Evolutionary conservation across 2,797 vertebrate genomes (phyloP).

Genomic region (Clarias platycephalus): DNA sequence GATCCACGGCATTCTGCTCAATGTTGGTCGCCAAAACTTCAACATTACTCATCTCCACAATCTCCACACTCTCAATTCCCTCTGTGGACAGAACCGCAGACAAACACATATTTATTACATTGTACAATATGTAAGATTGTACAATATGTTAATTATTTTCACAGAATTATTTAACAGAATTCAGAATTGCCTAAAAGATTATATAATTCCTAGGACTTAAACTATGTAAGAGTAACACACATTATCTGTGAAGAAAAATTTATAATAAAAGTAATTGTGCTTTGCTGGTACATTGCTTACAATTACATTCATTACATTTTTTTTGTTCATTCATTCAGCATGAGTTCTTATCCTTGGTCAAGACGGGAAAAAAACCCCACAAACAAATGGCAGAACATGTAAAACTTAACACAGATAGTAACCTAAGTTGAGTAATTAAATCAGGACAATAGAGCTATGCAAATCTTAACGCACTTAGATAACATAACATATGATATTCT

Average conservation of each 20-base stretch:
- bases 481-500: not conserved
- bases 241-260: not conserved
- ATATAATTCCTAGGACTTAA: not conserved
- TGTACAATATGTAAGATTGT: not conserved
- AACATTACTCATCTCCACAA: constrained; percentile 79
- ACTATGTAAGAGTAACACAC: not conserved
- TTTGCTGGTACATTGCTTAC: not conserved
- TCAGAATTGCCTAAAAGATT: not conserved
- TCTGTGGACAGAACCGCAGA: constrained; percentile 68
- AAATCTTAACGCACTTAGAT: not conserved
- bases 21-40: constrained; percentile 60
- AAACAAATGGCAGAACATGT: not conserved
- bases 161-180: not conserved
- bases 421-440: not conserved
- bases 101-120: not conserved
- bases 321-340: not conserved
- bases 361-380: not conserved
- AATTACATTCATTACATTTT: too few species aligned
- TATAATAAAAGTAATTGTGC: not conserved
- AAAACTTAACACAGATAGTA: not conserved
- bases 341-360: not conserved
- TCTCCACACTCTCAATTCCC: constrained; percentile 91
- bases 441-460: not conserved
- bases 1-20: constrained; percentile 84
- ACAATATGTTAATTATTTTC: not conserved